Evolutionary conservation across 2,113 vertebrate genomes (phyloP), one percentile per base, ranked within the genome.

Genomic region (Sorex fumeus): DNA sequence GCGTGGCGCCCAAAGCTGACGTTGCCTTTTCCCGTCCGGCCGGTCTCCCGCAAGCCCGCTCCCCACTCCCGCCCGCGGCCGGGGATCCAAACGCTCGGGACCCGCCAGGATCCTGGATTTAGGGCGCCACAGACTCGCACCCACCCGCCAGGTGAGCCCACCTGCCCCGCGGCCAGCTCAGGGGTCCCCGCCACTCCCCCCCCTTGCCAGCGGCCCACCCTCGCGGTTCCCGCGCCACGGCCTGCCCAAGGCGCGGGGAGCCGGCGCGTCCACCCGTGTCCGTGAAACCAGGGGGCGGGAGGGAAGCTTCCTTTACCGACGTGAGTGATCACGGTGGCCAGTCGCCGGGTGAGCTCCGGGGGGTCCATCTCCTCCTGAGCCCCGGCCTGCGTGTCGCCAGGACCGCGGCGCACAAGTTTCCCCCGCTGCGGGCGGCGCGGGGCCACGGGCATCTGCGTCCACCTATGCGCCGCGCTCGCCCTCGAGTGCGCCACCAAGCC

Each of bases 311-410:
- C 47, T 98, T 99, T 98, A 99, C 99, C 99, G 87, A 99, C 98
- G 98, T 99, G 98, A 95, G 99, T 99, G 98, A 99, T 98, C 97
- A 99, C 98, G 69, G 98, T 98, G 96, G 98, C 97, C 97, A 99
- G 98, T 94, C 98, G 97, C 97, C 98, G 98, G 93, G 97, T 98
- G 94, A 99, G 98, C 97, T 99, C 99, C 98, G 98, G 98, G 87
- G 98, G 98, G 96, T 98, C 99, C 99, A 99, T 99, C 96, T 99
- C 99, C 97, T 99, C 98, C 97, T 98, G 98, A 87, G 99, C 97
- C 98, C 98, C 99, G 97, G 98, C 98, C 96, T 98, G 98, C 99
- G 99, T 99, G 98, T 99, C 64, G 72, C 30, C 45, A 70, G 79
- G 84, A 83, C 21, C 69, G 47, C 45, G 16, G 86, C 50, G 30